Evolutionary conservation across 2,888 invertebrate genomes (phyloP).

Genomic region (Lymantria monacha): DNA sequence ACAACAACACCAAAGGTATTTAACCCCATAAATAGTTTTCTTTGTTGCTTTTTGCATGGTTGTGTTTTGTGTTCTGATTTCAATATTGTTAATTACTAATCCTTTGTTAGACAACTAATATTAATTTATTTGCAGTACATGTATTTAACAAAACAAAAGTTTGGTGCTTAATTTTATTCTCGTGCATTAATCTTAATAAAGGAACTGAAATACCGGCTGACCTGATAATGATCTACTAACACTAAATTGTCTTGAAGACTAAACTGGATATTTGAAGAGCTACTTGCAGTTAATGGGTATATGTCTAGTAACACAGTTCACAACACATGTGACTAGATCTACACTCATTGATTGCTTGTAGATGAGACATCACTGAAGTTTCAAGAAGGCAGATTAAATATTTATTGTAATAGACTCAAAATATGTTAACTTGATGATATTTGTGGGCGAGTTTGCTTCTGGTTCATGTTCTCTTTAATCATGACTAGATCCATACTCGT

Average conservation of each 20-base stretch:
- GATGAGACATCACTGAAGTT: conserved; percentile 15
- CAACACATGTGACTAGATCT: conserved; percentile 90
- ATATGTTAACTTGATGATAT: conserved; percentile 77
- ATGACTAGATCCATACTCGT: conserved; percentile 96
- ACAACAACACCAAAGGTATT: conserved; percentile 65
- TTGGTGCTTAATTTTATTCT: no score
- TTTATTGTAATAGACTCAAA: neutral
- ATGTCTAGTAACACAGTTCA: conserved; percentile 86
- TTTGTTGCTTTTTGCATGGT: conserved; percentile 1
- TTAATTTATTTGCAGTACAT: no score
- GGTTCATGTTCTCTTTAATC: conserved; percentile 84
- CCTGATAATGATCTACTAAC: no score
- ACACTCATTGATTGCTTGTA: conserved; percentile 89
- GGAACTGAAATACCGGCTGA: no score
- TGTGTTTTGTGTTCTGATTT: no score
- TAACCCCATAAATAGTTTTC: conserved; percentile 11
- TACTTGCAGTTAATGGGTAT: conserved; percentile 83
- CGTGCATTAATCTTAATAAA: no score
- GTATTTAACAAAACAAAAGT: no score
- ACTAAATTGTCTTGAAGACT: neutral
- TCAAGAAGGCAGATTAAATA: neutral
- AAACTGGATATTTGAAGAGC: neutral
- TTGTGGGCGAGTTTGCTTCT: conserved; percentile 92
- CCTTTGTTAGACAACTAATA: no score
- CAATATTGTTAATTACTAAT: no score